These are phyloP conservation scores for Phrixothrix hirtus DNA, from an alignment of 2,888 invertebrate species.

Conservation along the genomic window DNA sequence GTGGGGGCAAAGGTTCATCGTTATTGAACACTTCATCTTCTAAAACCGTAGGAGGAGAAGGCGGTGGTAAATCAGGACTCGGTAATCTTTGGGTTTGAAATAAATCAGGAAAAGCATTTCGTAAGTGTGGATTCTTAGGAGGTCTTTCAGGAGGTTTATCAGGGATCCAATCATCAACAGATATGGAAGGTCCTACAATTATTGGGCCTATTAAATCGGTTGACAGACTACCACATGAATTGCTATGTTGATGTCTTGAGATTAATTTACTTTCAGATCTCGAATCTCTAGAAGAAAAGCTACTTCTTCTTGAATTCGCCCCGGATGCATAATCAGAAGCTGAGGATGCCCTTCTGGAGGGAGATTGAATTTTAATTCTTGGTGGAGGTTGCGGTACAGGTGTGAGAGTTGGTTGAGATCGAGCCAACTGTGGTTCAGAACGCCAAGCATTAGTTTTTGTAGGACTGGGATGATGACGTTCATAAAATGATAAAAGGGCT, in stretches of 20 bases:
- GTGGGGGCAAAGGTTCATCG: slow-evolving; percentile 69
- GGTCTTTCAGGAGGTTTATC: slow-evolving; percentile 77
- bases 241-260: slow-evolving; percentile 61
- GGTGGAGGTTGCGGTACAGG: slow-evolving; percentile 54
- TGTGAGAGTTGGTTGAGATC: slow-evolving; percentile 41
- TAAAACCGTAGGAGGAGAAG: slow-evolving; percentile 65
- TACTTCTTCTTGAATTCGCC: slow-evolving; percentile 54
- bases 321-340: slow-evolving; percentile 69
- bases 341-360: slow-evolving; percentile 66
- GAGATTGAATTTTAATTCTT: slow-evolving; percentile 54
- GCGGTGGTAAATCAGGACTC: slow-evolving; percentile 65
- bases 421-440: slow-evolving; percentile 63
- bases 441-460: slow-evolving; percentile 56
- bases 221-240: slow-evolving; percentile 64
- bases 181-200: slow-evolving; percentile 66
- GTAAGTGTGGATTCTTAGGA: slow-evolving; percentile 74
- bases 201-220: slow-evolving; percentile 64
- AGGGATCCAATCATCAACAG: slow-evolving; percentile 71
- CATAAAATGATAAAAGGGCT: slow-evolving; percentile 79
- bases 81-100: slow-evolving; percentile 59
- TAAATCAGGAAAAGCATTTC: slow-evolving; percentile 56
- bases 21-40: slow-evolving; percentile 63
- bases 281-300: slow-evolving; percentile 48
- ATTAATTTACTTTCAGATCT: slow-evolving; percentile 46
- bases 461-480: slow-evolving; percentile 64